These are phyloP conservation scores for Perccottus glenii DNA, from an alignment of 2,113 vertebrate genomes.

Conservation along the genomic window DNA sequence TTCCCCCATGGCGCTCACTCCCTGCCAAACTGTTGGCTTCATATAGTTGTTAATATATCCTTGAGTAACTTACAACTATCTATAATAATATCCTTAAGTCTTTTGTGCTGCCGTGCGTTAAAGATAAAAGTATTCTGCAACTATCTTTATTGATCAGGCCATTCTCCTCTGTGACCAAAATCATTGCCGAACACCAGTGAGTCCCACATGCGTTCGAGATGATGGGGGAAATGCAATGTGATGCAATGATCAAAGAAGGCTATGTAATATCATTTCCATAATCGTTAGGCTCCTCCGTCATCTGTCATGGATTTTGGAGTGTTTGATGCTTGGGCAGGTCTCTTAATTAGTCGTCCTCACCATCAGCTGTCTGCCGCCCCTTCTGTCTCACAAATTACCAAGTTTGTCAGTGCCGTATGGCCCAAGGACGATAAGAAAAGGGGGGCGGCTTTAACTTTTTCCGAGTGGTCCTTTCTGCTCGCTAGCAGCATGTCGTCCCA, in stretches of 20 bases:
- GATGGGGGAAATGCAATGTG: slow-evolving; percentile 75
- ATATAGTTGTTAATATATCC: slow-evolving; percentile 59
- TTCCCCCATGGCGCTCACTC: slow-evolving; percentile 57
- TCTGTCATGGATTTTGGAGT: slow-evolving; percentile 74
- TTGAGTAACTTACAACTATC: slow-evolving; percentile 62
- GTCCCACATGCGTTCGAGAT: slow-evolving; percentile 71
- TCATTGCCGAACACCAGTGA: slow-evolving; percentile 65
- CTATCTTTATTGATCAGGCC: slow-evolving; percentile 76
- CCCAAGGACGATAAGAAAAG: slow-evolving; percentile 42
- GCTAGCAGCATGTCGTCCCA: slow-evolving; percentile 29
- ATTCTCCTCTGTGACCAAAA: slow-evolving; percentile 74
- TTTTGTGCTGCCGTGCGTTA: slow-evolving; percentile 60
- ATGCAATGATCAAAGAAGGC: slow-evolving; percentile 81
- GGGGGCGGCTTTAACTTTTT: slow-evolving; percentile 29
- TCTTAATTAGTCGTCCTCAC: slow-evolving; percentile 76
- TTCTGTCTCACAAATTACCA: slow-evolving; percentile 67
- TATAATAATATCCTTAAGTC: slow-evolving; percentile 72
- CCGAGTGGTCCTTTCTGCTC: slow-evolving; percentile 45
- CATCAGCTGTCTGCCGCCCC: slow-evolving; percentile 72
- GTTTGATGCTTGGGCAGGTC: slow-evolving; percentile 79
- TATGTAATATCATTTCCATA: slow-evolving; percentile 82
- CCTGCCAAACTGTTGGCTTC: slow-evolving; percentile 51
- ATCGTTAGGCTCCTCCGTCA: slow-evolving; percentile 73
- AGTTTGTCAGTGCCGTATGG: slow-evolving; percentile 63
- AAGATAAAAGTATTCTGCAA: slow-evolving; percentile 66